A percentile compares a stretch with the other conserved stretches of the same genome.
These are phyloP conservation scores for Macrobrachium rosenbergii DNA, from an alignment of 1,140 invertebrate species.

Conservation along the genomic window DNA sequence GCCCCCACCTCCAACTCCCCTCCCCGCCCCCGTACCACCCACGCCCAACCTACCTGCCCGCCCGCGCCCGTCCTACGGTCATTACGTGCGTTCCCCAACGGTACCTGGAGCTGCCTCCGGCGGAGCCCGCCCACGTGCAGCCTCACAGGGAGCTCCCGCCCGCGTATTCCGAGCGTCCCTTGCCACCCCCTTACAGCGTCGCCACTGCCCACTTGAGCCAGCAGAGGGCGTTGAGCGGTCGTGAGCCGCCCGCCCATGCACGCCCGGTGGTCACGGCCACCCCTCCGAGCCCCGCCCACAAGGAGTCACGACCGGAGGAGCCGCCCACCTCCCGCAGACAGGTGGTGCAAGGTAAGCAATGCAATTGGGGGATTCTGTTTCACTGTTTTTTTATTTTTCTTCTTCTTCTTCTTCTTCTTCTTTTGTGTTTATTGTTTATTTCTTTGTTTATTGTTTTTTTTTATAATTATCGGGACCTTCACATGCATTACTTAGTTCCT, in stretches of 20 bases:
- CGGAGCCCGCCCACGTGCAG: slow-evolving; percentile 40
- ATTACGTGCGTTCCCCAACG: slow-evolving; percentile 47
- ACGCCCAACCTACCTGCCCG: slow-evolving; percentile 38
- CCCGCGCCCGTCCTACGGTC: slow-evolving; percentile 49
- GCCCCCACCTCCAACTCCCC: slow-evolving; percentile 38
- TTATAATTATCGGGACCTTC: too few relatives aligned
- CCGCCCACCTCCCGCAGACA: slow-evolving; percentile 23
- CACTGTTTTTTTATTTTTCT: too few relatives aligned
- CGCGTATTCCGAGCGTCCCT: slow-evolving; percentile 26
- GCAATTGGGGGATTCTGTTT: background rate
- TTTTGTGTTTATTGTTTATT: too few relatives aligned
- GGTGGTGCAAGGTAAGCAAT: slow-evolving; percentile 41
- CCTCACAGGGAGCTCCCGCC: slow-evolving; percentile 48
- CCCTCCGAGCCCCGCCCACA: slow-evolving; percentile 41
- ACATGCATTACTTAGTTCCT: too few relatives aligned
- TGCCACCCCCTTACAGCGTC: slow-evolving; percentile 56
- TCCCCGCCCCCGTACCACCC: slow-evolving; percentile 51
- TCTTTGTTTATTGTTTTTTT: too few relatives aligned
- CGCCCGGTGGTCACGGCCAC: slow-evolving; percentile 3
- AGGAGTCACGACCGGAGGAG: slow-evolving; percentile 40
- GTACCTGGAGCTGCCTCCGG: slow-evolving; percentile 25
- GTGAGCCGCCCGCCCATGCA: slow-evolving; percentile 26
- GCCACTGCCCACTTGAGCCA: slow-evolving; percentile 59
- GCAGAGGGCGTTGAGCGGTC: slow-evolving; percentile 5
- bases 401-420: too few relatives aligned